A percentile compares a stretch with the other conserved stretches of the same genome.
These are phyloP conservation scores for Opisthograptis luteolata DNA, from an alignment of 2,888 invertebrate genomes.

Conservation along the genomic window DNA sequence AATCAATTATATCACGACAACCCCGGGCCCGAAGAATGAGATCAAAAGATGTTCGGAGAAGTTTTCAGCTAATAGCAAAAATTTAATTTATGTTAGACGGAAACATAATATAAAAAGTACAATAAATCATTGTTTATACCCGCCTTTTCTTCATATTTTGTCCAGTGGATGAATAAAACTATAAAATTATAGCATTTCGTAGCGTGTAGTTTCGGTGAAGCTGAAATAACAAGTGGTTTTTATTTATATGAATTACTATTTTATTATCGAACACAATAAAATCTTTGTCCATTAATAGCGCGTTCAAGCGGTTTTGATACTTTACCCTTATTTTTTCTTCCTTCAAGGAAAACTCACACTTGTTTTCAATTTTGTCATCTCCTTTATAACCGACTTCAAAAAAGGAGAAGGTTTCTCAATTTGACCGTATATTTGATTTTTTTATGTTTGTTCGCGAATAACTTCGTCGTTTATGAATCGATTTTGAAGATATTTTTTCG, in stretches of 20 bases:
- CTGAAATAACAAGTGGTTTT: constrained; percentile 66
- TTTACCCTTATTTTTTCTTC: constrained; percentile 27
- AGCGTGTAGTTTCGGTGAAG: constrained; percentile 60
- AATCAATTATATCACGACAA: constrained; percentile 20
- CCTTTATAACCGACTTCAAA: too few species aligned
- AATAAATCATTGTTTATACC: constrained; percentile 66
- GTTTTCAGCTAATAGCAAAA: constrained; percentile 35
- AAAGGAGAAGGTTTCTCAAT: too few species aligned
- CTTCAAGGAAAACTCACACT: too few species aligned
- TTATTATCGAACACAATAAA: constrained; percentile 74
- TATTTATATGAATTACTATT: constrained; percentile 47
- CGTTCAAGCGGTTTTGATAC: constrained; percentile 53
- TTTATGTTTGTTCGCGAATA: too few species aligned
- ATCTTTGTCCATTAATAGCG: constrained; percentile 59
- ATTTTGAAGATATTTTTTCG: too few species aligned
- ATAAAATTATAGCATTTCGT: constrained; percentile 73
- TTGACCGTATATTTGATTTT: too few species aligned
- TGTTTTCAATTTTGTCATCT: too few species aligned
- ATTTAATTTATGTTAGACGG: constrained; percentile 64
- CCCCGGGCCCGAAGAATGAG: constrained; percentile 31
- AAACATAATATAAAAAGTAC: constrained; percentile 72
- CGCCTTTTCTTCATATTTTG: constrained; percentile 71
- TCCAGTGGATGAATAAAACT: constrained; percentile 72
- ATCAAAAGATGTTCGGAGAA: constrained; percentile 48
- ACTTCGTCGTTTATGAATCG: too few species aligned